Evolutionary conservation across 1,140 invertebrate species (phyloP).

Genomic region (Ladona fulva): DNA sequence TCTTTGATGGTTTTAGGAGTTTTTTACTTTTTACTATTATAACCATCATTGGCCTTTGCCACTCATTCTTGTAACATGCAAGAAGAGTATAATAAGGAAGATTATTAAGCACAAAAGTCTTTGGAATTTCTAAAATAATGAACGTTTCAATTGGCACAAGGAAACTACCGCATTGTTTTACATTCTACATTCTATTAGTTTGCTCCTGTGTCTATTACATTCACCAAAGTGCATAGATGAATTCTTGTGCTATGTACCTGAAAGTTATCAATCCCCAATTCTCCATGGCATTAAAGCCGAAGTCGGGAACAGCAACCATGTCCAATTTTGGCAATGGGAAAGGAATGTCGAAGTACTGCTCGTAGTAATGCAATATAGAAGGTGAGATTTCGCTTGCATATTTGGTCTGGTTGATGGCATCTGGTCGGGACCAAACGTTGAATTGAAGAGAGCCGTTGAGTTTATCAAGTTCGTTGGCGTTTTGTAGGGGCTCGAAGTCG

Average conservation of each 20-base stretch:
- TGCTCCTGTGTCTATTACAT: too few species aligned
- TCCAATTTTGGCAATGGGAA: constrained; percentile 31
- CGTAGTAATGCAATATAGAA: constrained; percentile 30
- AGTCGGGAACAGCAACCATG: constrained; percentile 46
- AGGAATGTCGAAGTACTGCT: constrained; percentile 23
- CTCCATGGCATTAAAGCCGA: constrained; percentile 49
- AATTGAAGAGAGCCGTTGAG: background rate
- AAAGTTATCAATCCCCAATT: constrained; percentile 34
- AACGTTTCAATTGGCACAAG: too few species aligned
- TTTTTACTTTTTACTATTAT: too few species aligned
- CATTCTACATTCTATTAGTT: too few species aligned
- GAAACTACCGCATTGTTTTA: too few species aligned
- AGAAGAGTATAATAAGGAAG: too few species aligned
- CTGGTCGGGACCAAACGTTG: constrained; percentile 45
- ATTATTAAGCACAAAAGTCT: too few species aligned
- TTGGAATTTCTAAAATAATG: too few species aligned
- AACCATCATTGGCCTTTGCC: too few species aligned
- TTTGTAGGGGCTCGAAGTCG: constrained; percentile 33
- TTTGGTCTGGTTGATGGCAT: constrained; percentile 43
- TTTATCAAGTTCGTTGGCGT: background rate
- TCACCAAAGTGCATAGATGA: too few species aligned
- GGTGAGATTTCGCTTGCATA: constrained; percentile 43
- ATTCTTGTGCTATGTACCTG: constrained; percentile 19
- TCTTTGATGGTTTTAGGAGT: too few species aligned
- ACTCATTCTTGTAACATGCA: too few species aligned